Conservation (phyloP, 2,797 vertebrate genomes). For the Oreochromis grahami region DNA sequence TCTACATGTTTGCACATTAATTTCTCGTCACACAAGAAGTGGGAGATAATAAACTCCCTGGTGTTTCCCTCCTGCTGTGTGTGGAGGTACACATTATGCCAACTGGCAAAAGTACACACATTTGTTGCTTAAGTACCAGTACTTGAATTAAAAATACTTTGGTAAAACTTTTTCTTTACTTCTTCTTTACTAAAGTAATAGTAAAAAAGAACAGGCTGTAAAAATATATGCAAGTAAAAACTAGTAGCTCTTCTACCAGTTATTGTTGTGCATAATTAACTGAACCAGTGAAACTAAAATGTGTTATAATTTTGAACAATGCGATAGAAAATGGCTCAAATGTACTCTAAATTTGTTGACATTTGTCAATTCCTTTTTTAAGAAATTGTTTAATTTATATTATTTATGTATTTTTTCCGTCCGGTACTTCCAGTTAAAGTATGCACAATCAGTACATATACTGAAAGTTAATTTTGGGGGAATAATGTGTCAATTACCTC, state of each 20-base stretch:
- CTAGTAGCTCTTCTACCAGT: neutral
- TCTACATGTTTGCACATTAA: neutral
- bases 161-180: neutral
- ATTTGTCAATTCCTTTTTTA: neutral
- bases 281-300: neutral
- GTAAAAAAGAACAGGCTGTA: neutral
- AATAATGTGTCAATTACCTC: fast-evolving
- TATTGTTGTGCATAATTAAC: neutral
- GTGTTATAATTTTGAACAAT: neutral
- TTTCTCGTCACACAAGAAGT: neutral
- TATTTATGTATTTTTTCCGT: neutral
- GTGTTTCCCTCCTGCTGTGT: neutral
- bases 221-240: neutral
- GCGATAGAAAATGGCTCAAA: neutral
- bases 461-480: fast-evolving
- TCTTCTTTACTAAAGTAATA: neutral
- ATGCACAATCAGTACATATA: neutral
- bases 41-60: fast-evolving
- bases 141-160: neutral
- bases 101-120: neutral
- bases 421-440: neutral
- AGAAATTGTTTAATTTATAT: neutral
- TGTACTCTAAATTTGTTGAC: neutral
- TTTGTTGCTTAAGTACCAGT: neutral
- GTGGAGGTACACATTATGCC: neutral